Conservation (phyloP, 2,888 invertebrate genomes). For the Phoenoteleia sp. region DNA sequence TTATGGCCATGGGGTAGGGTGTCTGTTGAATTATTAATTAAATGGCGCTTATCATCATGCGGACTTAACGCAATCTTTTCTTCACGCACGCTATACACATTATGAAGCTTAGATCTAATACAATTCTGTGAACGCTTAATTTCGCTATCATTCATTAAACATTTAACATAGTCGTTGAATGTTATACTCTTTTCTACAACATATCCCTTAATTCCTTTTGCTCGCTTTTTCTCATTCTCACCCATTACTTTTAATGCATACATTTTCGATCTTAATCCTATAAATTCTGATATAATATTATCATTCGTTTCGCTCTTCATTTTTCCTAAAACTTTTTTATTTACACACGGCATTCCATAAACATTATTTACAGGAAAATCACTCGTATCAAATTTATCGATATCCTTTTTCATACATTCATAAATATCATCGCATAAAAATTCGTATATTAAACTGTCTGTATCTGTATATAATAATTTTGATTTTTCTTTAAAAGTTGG, state of each 20-base stretch:
- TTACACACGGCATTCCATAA: too few relatives aligned
- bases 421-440: too few relatives aligned
- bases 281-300: background rate
- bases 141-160: background rate
- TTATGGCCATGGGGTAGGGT: conserved; percentile 9
- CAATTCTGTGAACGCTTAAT: conserved; percentile 1
- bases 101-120: conserved; percentile 7
- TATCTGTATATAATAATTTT: too few relatives aligned
- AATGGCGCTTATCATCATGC: conserved; percentile 18
- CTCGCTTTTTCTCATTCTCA: background rate
- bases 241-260: conserved; percentile 6
- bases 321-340: background rate
- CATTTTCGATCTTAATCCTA: conserved; percentile 21
- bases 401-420: too few relatives aligned
- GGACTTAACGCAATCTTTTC: conserved; percentile 16
- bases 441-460: too few relatives aligned
- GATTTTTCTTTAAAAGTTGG: conserved; percentile 13
- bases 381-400: too few relatives aligned
- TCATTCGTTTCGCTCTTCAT: conserved; percentile 54
- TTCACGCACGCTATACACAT: too few relatives aligned
- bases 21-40: background rate
- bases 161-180: background rate
- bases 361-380: too few relatives aligned
- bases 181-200: background rate
- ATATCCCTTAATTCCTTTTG: background rate